Base-by-base conservation (phyloP, 1,140 invertebrate genomes). In the Eupeodes corollae region DNA sequence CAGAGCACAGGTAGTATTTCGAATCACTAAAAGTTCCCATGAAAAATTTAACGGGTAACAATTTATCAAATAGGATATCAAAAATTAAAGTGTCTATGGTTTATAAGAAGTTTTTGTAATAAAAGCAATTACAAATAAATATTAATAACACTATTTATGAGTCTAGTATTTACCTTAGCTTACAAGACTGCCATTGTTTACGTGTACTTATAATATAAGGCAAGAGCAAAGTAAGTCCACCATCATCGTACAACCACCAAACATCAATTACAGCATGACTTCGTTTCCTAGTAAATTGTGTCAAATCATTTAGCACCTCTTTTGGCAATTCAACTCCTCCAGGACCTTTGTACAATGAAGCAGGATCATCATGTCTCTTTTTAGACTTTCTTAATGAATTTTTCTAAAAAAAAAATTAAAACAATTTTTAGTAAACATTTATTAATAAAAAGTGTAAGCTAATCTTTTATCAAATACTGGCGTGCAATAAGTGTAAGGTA, bases 201-300 rank as follows among this genome's bases (percentile, higher is more conserved):
- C 91, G 76, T 8, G 86, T 93, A 39, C 84, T 88, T 44, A 98
- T 82, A 40, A 98, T 91, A 59, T 95, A 93, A 0, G 92, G 88
- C 44, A 91, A 68, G 12, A 91, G 70, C 3, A 91, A 71, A 0
- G 88, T 90, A 39, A 91, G 74, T 35, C 86, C 82, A 74, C 88
- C 91, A 68, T 95, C 91, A 70, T 96, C 91, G 67, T 96, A 98
- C 1, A 98, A 71, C 94, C 94, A 98, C 91, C 92, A 98, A 6
- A 98, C 93, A 71, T 98, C 93, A 55, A 98, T 92, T 2, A 85
- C 86, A 18, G 85, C 86, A 47, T 73, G 65, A 55, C 82, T 80
- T 51, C 82, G 79, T 54, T 85, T 84, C 49, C 75, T 74, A 52
- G 85, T 83, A 59, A 88, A 88, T 56, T 80, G 79, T 3, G 80